Conservation (phyloP, 2,797 vertebrate species). For the Lemur catta region DNA sequence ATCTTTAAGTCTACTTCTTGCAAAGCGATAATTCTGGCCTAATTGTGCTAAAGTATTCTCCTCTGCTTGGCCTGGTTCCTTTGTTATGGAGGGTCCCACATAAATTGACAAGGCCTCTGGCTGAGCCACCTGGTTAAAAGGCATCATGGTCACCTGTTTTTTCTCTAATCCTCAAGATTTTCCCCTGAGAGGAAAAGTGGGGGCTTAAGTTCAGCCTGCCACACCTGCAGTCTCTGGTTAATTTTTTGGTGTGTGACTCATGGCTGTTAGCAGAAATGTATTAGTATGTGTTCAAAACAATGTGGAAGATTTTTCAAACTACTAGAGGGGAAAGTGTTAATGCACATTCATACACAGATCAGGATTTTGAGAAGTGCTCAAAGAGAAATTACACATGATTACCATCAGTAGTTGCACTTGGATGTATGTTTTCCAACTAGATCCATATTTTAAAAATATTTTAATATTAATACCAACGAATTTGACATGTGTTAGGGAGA, state of each 20-base stretch:
- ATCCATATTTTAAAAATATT: not conserved
- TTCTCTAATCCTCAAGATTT: not conserved
- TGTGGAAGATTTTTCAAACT: conserved; percentile 16
- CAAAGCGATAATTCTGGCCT: not conserved
- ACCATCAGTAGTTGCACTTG: not conserved
- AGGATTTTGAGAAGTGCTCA: conserved; percentile 26
- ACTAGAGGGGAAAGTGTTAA: conserved; percentile 5
- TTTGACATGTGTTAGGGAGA: not conserved
- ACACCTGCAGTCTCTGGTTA: not conserved
- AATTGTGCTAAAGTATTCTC: not conserved
- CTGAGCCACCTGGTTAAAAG: not conserved
- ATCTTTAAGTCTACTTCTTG: not conserved
- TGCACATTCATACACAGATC: not conserved
- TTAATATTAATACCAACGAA: conserved; percentile 7
- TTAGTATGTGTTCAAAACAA: conserved; percentile 5
- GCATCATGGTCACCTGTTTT: not conserved
- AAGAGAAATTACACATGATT: conserved; percentile 42
- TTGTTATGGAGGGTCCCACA: not conserved
- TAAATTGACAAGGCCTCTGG: not conserved
- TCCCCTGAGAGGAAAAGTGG: not conserved
- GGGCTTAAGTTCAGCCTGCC: not conserved
- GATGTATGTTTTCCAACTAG: conserved; percentile 25
- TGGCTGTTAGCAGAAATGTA: conserved; percentile 33
- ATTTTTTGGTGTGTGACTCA: conserved; percentile 10
- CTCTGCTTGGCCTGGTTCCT: not conserved